Evolutionary conservation across 1,140 invertebrate species (phyloP), one percentile per base, ranked within the genome.

Genomic region (Cotesia chilonis): DNA sequence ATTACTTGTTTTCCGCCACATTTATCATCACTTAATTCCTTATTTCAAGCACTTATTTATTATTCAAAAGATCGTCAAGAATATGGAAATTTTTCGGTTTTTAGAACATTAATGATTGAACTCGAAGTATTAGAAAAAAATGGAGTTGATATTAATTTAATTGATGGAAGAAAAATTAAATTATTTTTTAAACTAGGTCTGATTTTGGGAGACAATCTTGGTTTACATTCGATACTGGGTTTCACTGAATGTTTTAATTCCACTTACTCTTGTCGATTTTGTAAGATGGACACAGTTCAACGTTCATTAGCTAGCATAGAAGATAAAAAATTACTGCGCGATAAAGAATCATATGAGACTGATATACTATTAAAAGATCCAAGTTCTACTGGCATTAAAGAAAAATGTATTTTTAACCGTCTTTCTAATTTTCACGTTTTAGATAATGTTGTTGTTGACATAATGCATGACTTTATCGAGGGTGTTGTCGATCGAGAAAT

Each of bases 391-490:
- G 14, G 17, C 17, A 1, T 17, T 17, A 17, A 17, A 17, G 74
- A 77, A 75, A 65, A 60, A 65, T 85, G 80, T 70, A 69, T 82
- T 63, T 84, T 80, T 70, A 70, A 82, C 14, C 14, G 52, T 12
- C 28, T 84, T 9, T 63, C 64, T 51, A 70, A 78, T 75, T 85
- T 85, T 77, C 77, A 84, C 76, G 77, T 83, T 47, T 77, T 77
- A 51, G 55, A 82, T 35, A 85, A 86, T 77, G 74, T 77, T 57
- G 74, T 72, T 38, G 78, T 82, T 57, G 83, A 87, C 74, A 60
- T 80, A 3, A 85, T 85, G 84, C 82, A 87, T 76, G 85, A 85
- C 73, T 57, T 84, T 6, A 76, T 82, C 17, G 84, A 87, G 77
- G 83, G 85, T 4, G 76, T 85, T 61, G 80, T 75, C 20, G 74